Conservation (phyloP, 2,113 vertebrate species). For the Petroica traversi region DNA sequence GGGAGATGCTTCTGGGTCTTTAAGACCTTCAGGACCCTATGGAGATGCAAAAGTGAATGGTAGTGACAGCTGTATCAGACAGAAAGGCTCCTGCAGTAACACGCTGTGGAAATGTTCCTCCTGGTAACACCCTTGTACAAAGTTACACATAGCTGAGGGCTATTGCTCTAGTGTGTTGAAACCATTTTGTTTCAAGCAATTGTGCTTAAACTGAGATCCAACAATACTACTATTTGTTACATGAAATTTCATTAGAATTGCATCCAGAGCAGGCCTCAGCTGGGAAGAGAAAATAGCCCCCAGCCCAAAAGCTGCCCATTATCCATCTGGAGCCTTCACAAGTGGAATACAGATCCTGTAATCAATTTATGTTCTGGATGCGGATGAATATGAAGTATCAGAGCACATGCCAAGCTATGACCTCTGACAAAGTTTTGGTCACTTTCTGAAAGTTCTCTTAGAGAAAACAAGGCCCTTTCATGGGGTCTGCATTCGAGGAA, state of each 20-base stretch:
- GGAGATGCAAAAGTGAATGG: neutral
- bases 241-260: neutral
- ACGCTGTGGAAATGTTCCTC: neutral
- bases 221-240: neutral
- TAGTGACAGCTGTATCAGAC: neutral
- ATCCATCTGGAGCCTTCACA: neutral
- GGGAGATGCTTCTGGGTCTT: neutral
- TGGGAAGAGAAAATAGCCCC: neutral
- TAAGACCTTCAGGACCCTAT: neutral
- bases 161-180: neutral
- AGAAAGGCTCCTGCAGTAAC: neutral
- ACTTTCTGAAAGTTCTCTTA: neutral
- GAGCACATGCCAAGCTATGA: neutral
- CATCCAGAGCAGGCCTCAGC: neutral
- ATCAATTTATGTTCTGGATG: neutral
- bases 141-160: neutral
- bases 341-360: neutral
- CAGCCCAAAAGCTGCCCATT: neutral
- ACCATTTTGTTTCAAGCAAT: neutral
- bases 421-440: neutral
- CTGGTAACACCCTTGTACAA: neutral
- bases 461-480: accelerated
- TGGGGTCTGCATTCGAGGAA: neutral
- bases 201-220: neutral
- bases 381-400: neutral